Evolutionary conservation across 2,113 vertebrate species (phyloP).

Genomic region (Mugil cephalus): DNA sequence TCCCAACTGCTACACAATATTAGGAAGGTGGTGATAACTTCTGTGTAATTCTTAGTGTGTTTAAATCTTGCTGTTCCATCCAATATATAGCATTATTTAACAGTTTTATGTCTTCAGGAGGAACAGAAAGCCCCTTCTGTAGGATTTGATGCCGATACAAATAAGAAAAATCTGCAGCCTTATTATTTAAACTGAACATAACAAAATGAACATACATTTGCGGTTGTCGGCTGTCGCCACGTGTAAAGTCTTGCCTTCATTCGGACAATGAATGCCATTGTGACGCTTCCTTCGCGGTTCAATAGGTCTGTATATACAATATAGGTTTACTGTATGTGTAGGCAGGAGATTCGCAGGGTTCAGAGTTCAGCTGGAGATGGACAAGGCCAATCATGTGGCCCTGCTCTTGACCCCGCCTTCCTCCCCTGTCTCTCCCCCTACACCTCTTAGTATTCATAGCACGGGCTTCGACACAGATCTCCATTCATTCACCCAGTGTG

Average conservation of each 20-base stretch:
- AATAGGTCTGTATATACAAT: slow-evolving; percentile 35
- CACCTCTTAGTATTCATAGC: slow-evolving; percentile 81
- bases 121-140: too few relatives aligned
- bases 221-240: not conserved
- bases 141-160: too few relatives aligned
- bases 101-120: too few relatives aligned
- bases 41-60: too few relatives aligned
- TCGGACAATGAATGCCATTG: slow-evolving; percentile 28
- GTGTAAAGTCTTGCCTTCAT: slow-evolving; percentile 3
- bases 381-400: slow-evolving; percentile 72
- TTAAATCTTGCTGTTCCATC: too few relatives aligned
- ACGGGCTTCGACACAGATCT: slow-evolving; percentile 82
- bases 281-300: slow-evolving; percentile 1
- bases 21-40: too few relatives aligned
- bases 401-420: slow-evolving; percentile 56
- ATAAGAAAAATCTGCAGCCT: too few relatives aligned
- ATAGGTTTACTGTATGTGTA: slow-evolving; percentile 71
- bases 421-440: slow-evolving; percentile 43
- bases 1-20: too few relatives aligned
- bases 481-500: slow-evolving; percentile 82
- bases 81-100: too few relatives aligned
- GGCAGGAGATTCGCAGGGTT: slow-evolving; percentile 72
- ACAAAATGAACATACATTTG: too few relatives aligned
- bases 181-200: not conserved
- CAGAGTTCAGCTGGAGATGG: slow-evolving; percentile 76